Evolutionary conservation across 2,797 vertebrate species (phyloP), one percentile per base, ranked within the genome.

Genomic region (Falco columbarius): DNA sequence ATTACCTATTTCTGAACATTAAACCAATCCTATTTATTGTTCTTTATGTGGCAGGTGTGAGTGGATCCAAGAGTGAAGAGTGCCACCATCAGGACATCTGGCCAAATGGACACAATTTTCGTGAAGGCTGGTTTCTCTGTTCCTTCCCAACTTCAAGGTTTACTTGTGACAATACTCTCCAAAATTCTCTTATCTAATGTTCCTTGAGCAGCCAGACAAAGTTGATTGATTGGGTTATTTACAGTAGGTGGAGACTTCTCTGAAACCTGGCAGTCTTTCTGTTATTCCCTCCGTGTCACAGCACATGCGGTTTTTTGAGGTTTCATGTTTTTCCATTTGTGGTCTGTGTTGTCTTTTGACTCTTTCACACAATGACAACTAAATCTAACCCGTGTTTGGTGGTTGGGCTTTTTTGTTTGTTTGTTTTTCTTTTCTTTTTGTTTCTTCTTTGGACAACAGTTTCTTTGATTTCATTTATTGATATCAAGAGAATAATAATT

Each of bases 41-140:
- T 85, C 40, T 32, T 34, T 7, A 1, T 1, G 67, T 65, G 67
- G 36, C 88, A 97, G 83, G 54, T 75, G 56, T 23, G 55, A 49
- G n/a, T 46, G 66, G 52, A 93, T 96, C 70, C 59, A 67, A 94
- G 81, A 93, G 96, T 8, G 27, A 94, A 86, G 95, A 95, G 90
- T 96, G 96, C 92, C 96, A 91, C 89, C 94, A 40, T 61, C 96
- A 94, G 95, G 95, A 61, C 68, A 9, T 17, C 6, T 0, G 68
- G 2, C 23, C 56, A 77, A 77, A 94, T 49, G 81, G 52, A 92
- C 89, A n/a, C n/a, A 38, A 21, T 4, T 83, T 71, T 42, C 63
- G 13, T 11, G 23, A 49, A 42, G 47, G 24, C 7, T 86, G 42
- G 21, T 62, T 58, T 12, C n/a, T n/a, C 6, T 15, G 9, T 55